phyloP scores from a whole-genome alignment of 2,113 vertebrate species.

The Herpetotheres cachinnans region DNA sequence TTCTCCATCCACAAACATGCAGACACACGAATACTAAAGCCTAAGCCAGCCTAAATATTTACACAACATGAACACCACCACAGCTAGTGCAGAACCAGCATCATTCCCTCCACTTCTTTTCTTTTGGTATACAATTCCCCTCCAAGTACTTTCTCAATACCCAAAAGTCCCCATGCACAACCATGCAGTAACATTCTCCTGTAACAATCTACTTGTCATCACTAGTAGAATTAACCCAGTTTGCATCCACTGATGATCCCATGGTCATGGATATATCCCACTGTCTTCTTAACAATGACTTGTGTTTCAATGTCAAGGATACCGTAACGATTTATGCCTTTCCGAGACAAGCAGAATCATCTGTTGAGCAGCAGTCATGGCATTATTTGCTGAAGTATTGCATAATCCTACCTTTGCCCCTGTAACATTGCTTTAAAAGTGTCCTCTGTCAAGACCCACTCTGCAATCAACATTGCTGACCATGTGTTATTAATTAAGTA shows the following conservation, averaged over 20 bases:
- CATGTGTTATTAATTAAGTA: conserved; percentile 88
- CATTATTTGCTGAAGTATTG: conserved; percentile 16
- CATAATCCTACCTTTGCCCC: conserved; percentile 34
- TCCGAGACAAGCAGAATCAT: background rate
- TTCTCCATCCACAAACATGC: background rate
- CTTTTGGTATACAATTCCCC: background rate
- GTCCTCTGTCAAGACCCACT: conserved; percentile 51
- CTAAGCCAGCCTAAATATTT: background rate
- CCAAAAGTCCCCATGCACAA: background rate
- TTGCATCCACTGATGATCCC: background rate
- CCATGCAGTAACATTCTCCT: background rate
- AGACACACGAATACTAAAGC: background rate
- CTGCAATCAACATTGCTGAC: conserved; percentile 65
- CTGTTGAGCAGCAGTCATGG: background rate
- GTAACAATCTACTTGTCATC: background rate
- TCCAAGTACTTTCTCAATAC: background rate
- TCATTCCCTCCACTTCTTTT: background rate
- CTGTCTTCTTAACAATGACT: background rate
- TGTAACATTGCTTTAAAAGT: conserved; percentile 5
- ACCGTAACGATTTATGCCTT: background rate
- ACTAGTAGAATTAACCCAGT: background rate
- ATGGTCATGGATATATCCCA: background rate
- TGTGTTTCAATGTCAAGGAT: background rate
- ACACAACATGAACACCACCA: background rate
- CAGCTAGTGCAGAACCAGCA: background rate